Conservation (phyloP, 2,797 vertebrate species). For the Poecilia velifera region DNA sequence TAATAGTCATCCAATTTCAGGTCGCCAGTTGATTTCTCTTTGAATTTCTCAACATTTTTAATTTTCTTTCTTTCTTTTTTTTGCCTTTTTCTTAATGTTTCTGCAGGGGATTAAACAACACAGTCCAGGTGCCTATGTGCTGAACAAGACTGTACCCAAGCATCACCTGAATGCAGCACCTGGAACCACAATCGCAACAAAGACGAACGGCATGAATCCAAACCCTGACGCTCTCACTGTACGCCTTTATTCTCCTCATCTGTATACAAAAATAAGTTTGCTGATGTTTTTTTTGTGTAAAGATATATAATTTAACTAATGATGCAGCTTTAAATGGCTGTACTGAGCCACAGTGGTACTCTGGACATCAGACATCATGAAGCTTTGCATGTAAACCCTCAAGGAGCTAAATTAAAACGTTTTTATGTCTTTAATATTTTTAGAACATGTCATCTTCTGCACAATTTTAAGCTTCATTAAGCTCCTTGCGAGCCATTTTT, state of each 20-base stretch:
- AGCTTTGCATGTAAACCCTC: neutral
- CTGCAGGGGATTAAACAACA: slow-evolving; percentile 88
- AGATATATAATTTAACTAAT: too few relatives aligned
- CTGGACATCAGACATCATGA: neutral
- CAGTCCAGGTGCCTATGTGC: slow-evolving; percentile 89
- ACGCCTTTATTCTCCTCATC: slow-evolving; percentile 24
- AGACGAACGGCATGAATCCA: slow-evolving; percentile 78
- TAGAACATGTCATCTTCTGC: neutral
- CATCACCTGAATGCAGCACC: slow-evolving; percentile 77
- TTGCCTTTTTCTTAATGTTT: neutral
- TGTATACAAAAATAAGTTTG: neutral
- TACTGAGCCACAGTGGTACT: neutral
- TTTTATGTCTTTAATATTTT: neutral
- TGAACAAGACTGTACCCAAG: slow-evolving; percentile 91
- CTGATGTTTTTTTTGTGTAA: neutral
- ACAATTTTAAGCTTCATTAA: neutral
- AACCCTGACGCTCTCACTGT: slow-evolving; percentile 77
- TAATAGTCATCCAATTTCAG: neutral
- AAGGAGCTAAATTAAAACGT: neutral
- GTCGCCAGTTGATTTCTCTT: neutral
- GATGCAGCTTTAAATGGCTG: neutral
- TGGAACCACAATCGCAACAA: slow-evolving; percentile 71
- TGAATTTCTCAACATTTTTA: neutral
- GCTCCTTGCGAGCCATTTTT: neutral
- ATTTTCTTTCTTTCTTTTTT: neutral